phyloP scores from a whole-genome alignment of 2,888 invertebrate species.

The Mylabris sibirica region DNA sequence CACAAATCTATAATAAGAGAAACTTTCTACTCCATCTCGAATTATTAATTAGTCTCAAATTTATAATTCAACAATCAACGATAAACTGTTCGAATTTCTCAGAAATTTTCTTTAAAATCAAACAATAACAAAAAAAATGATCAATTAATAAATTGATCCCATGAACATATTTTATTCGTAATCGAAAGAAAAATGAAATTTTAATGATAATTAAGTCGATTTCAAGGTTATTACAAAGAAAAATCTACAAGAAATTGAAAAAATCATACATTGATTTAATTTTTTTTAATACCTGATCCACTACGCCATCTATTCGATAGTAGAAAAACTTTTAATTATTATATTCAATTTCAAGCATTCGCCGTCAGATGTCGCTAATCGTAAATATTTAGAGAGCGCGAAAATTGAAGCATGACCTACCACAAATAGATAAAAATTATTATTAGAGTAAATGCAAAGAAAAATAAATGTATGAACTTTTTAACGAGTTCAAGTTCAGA shows the following conservation, averaged over 20 bases:
- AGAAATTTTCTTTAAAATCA: not conserved
- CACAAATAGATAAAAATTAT: conserved; percentile 17
- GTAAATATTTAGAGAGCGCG: not conserved
- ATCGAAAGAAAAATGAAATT: not conserved
- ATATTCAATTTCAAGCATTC: not conserved
- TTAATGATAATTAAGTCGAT: not conserved
- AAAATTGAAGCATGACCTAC: conserved; percentile 21
- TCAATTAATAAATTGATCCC: not conserved
- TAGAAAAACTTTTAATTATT: not conserved
- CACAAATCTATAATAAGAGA: not conserved
- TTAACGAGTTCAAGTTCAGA: conserved; percentile 31
- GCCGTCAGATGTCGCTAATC: not conserved
- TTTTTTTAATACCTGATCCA: not conserved
- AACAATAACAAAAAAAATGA: not conserved
- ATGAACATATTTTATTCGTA: not conserved
- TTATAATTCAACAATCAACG: not conserved
- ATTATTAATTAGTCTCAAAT: not conserved
- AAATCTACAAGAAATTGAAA: not conserved
- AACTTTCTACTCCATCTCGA: not conserved
- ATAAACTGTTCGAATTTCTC: not conserved
- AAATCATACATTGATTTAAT: not conserved
- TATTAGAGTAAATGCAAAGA: conserved; percentile 25
- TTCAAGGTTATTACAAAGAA: not conserved
- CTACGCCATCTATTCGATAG: not conserved
- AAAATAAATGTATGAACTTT: conserved; percentile 25